A percentile compares a stretch with the other conserved stretches of the same genome.
phyloP scores from a whole-genome alignment of 1,140 invertebrate species.

The Cotesia chilonis region DNA sequence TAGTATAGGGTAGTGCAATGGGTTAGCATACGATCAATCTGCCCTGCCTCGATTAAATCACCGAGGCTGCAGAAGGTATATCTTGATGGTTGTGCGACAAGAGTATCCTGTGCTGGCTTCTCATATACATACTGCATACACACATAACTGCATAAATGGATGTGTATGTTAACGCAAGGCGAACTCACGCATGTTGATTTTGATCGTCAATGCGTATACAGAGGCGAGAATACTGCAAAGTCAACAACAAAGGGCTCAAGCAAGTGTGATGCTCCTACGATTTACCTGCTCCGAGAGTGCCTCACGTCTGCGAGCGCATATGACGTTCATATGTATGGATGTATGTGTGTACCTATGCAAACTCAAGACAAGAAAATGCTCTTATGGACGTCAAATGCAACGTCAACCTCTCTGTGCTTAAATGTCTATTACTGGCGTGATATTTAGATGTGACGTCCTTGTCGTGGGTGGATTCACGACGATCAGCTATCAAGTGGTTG shows the following conservation, averaged over 20 bases:
- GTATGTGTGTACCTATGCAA: neutral
- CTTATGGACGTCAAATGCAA: constrained; percentile 6
- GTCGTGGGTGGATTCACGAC: constrained; percentile 1
- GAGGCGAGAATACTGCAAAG: constrained; percentile 1
- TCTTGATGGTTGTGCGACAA: constrained; percentile 8
- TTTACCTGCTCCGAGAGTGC: too few relatives aligned
- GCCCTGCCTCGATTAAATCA: constrained; percentile 36
- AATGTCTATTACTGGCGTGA: neutral
- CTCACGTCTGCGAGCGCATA: too few relatives aligned
- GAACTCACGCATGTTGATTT: constrained; percentile 3
- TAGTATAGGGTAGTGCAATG: constrained; percentile 20
- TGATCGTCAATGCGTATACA: constrained; percentile 16
- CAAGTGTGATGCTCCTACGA: neutral
- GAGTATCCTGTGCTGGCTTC: constrained; percentile 7
- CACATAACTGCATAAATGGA: neutral
- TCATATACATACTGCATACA: constrained; percentile 5
- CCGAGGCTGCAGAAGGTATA: constrained; percentile 26
- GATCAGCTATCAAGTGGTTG: neutral
- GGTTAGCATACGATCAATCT: constrained; percentile 30
- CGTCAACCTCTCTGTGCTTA: neutral
- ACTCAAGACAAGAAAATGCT: constrained; percentile 19
- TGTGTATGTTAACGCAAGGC: neutral
- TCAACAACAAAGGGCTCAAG: constrained; percentile 17
- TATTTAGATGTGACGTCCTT: too few relatives aligned
- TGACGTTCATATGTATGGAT: neutral